A percentile compares a stretch with the other conserved stretches of the same genome.
phyloP scores from a whole-genome alignment of 1,140 invertebrate genomes.

The Bicyclus anynana region DNA sequence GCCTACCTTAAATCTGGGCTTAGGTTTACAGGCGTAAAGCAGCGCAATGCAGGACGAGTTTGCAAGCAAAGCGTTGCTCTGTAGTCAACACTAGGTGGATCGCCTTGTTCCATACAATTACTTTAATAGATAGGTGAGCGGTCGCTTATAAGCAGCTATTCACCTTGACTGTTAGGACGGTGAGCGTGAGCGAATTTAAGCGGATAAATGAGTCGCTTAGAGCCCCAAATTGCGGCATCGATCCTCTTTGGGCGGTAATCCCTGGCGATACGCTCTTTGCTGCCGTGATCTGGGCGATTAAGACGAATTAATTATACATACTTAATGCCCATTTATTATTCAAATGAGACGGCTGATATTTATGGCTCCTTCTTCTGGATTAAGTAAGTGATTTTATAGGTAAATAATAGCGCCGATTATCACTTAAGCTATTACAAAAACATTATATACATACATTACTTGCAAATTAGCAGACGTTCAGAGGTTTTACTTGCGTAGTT shows the following conservation, averaged over 20 bases:
- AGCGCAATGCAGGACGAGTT: too few relatives aligned
- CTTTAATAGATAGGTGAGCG: not conserved
- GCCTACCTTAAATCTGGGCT: too few relatives aligned
- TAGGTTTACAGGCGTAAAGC: too few relatives aligned
- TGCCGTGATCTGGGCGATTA: constrained; percentile 37
- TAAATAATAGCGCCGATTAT: not conserved
- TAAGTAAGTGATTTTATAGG: constrained; percentile 14
- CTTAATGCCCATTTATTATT: constrained; percentile 38
- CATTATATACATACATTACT: too few relatives aligned
- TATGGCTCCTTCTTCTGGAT: constrained; percentile 15
- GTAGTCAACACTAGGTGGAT: too few relatives aligned
- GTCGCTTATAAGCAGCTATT: not conserved
- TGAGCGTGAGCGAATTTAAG: constrained; percentile 15
- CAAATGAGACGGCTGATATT: constrained; percentile 26
- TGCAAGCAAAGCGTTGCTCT: too few relatives aligned
- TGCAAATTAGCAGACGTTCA: too few relatives aligned
- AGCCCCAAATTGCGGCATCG: constrained; percentile 28
- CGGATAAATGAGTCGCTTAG: constrained; percentile 26
- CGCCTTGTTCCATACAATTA: too few relatives aligned
- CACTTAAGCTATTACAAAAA: not conserved
- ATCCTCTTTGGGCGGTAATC: constrained; percentile 29
- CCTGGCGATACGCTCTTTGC: constrained; percentile 25
- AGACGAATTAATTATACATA: constrained; percentile 43
- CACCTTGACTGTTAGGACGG: not conserved
- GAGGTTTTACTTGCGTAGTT: too few relatives aligned